Conservation (phyloP, 1,140 invertebrate genomes). For the Trichonephila clavipes region DNA sequence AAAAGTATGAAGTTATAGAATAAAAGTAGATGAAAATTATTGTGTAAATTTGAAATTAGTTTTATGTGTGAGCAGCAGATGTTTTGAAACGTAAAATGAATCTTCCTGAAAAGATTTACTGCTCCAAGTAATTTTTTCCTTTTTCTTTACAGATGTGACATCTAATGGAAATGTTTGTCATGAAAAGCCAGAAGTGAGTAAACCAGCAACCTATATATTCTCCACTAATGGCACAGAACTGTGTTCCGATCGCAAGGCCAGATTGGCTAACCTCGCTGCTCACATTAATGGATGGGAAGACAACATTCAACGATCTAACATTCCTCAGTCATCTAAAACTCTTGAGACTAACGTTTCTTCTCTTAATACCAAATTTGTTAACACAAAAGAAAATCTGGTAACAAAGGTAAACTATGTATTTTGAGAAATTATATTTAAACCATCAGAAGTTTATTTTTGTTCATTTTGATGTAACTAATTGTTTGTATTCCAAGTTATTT, state of each 20-base stretch:
- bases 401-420: not conserved
- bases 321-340: not conserved
- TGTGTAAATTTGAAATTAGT: too few species aligned
- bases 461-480: not conserved
- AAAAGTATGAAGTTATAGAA: too few species aligned
- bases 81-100: not conserved
- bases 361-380: not conserved
- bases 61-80: not conserved
- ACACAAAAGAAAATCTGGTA: not conserved
- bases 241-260: constrained; percentile 17
- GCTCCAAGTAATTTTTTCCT: not conserved
- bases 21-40: too few species aligned
- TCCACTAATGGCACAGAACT: constrained; percentile 57
- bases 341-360: constrained; percentile 63
- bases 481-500: not conserved
- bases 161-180: not conserved
- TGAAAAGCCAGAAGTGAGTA: not conserved
- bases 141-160: not conserved
- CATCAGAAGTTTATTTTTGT: not conserved
- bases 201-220: constrained; percentile 52
- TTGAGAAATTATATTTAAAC: not conserved
- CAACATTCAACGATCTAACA: constrained; percentile 38
- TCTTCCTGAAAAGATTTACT: not conserved
- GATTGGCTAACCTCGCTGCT: constrained; percentile 63
- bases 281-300: constrained; percentile 73